These are phyloP conservation scores for Oxystoma pomonae DNA, from an alignment of 2,888 invertebrate species.

Conservation along the genomic window DNA sequence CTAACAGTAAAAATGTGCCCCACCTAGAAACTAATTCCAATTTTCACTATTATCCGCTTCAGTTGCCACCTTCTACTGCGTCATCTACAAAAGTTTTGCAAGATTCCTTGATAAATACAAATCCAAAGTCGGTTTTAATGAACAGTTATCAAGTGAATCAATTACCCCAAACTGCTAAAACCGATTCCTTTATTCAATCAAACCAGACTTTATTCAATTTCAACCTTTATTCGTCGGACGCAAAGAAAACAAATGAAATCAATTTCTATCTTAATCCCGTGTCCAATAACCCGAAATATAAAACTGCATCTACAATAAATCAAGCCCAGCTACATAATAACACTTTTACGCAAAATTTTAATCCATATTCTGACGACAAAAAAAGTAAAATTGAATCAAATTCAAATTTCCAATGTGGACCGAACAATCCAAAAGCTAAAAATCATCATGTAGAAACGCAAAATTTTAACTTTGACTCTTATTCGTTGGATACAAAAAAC, in stretches of 20 bases:
- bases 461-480: not conserved
- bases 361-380: no score
- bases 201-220: not conserved
- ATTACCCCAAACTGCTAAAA: not conserved
- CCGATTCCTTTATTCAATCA: not conserved
- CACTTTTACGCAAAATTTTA: no score
- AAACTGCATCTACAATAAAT: not conserved
- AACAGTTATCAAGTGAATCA: no score
- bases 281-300: not conserved
- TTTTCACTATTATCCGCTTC: not conserved
- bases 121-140: not conserved
- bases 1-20: no score
- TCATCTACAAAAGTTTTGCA: not conserved
- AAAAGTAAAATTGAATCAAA: no score
- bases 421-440: no score
- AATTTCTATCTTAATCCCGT: not conserved
- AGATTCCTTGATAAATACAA: not conserved
- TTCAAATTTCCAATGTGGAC: no score
- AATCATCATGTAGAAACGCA: not conserved
- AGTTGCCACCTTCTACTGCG: not conserved
- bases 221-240: not conserved
- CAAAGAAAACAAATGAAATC: not conserved
- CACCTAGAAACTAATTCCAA: not conserved
- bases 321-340: no score
- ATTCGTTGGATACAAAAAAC: not conserved